Evolutionary conservation across 1,140 invertebrate genomes (phyloP).

Genomic region (Magallana ariakensis): DNA sequence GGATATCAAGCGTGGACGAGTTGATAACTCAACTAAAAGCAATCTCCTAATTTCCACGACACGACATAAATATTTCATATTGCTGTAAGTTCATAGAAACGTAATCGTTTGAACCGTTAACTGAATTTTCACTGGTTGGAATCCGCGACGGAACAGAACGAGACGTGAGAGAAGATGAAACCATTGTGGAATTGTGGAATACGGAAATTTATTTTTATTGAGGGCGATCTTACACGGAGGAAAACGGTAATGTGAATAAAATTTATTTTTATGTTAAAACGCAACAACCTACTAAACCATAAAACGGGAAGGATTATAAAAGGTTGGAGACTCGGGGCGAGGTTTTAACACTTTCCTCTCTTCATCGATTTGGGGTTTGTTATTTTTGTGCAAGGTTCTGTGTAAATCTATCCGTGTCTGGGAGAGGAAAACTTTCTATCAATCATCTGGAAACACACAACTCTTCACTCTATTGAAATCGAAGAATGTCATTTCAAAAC

Average conservation of each 20-base stretch:
- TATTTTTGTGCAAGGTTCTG: background rate
- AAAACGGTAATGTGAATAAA: conserved; percentile 8
- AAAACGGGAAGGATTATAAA: conserved; percentile 12
- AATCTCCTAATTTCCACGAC: conserved; percentile 15
- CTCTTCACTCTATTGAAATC: too few relatives aligned
- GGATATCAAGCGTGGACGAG: conserved; percentile 32
- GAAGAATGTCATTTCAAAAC: too few relatives aligned
- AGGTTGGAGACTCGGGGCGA: background rate
- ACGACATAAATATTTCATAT: conserved; percentile 37
- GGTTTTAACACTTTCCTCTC: background rate
- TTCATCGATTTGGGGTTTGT: background rate
- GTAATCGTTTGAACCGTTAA: conserved; percentile 22
- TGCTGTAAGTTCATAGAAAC: conserved; percentile 13
- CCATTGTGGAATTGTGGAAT: background rate
- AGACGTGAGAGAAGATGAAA: background rate
- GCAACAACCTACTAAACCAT: background rate
- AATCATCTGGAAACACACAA: too few relatives aligned
- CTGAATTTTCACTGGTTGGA: background rate
- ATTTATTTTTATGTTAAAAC: conserved; percentile 30
- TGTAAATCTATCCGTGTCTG: too few relatives aligned
- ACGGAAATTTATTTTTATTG: background rate
- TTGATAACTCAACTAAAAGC: conserved; percentile 28
- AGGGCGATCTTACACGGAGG: background rate
- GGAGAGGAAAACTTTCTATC: too few relatives aligned
- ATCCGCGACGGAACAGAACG: background rate